These are phyloP conservation scores for Spodoptera exigua DNA, from an alignment of 2,888 invertebrate genomes.

Conservation along the genomic window DNA sequence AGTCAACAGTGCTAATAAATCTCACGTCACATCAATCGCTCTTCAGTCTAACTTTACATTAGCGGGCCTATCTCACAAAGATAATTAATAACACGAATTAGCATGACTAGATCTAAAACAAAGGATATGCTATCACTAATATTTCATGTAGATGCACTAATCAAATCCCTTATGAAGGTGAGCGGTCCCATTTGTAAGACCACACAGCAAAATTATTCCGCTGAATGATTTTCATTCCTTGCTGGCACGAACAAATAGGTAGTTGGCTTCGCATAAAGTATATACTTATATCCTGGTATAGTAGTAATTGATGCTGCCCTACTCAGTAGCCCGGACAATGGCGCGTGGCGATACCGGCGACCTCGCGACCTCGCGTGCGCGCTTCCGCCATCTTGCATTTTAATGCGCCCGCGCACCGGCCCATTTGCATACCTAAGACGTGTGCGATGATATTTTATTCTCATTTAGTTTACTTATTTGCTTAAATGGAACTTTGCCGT, in stretches of 20 bases:
- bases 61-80: too few species aligned
- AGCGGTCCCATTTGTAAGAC: conserved; percentile 21
- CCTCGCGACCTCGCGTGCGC: conserved; percentile 87
- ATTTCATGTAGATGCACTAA: conserved; percentile 1
- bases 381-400: conserved; percentile 88
- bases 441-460: conserved; percentile 85
- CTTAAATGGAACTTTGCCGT: conserved; percentile 46
- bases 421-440: conserved; percentile 82
- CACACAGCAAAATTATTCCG: conserved; percentile 24
- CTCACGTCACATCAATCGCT: too few species aligned
- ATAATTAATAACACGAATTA: too few species aligned
- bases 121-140: not conserved
- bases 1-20: too few species aligned
- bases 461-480: conserved; percentile 73
- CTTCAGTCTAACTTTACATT: too few species aligned
- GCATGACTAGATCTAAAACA: not conserved
- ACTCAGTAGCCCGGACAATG: conserved; percentile 80
- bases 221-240: conserved; percentile 34
- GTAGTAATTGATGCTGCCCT: conserved; percentile 58
- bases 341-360: conserved; percentile 86
- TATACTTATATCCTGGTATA: conserved; percentile 31
- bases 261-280: conserved; percentile 15
- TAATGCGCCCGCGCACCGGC: conserved; percentile 77
- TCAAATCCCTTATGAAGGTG: conserved; percentile 3
- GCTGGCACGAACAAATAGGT: conserved; percentile 30